Evolutionary conservation across 2,888 invertebrate species (phyloP).

Genomic region (Dyspetes luteomarginatus): DNA sequence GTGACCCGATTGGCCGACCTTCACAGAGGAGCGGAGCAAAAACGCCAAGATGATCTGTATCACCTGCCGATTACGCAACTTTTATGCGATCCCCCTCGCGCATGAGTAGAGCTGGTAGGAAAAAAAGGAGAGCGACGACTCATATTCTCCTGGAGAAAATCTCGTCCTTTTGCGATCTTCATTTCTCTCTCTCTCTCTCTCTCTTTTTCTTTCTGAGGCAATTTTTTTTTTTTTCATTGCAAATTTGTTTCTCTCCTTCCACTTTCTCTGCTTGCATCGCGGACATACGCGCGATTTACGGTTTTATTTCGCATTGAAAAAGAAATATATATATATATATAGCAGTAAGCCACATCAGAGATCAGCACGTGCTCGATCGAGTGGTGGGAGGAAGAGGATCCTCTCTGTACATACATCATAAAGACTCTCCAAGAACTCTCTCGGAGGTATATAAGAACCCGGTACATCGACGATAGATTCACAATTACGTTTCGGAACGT

Average conservation of each 20-base stretch:
- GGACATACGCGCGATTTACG: conserved; percentile 2
- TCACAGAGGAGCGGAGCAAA: conserved; percentile 66
- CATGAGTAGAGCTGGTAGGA: too few species aligned
- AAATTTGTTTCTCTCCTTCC: neutral
- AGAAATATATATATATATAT: neutral
- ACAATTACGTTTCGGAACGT: conserved; percentile 64
- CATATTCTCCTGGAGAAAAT: conserved; percentile 12
- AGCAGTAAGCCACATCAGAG: neutral
- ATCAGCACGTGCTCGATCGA: conserved; percentile 57
- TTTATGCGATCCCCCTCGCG: conserved; percentile 53
- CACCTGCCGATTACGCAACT: conserved; percentile 68
- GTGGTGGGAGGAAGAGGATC: conserved; percentile 79
- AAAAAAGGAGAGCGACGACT: conserved; percentile 10
- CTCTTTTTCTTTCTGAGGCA: neutral
- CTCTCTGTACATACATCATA: conserved; percentile 43
- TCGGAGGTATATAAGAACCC: conserved; percentile 67
- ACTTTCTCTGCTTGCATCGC: neutral
- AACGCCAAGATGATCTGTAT: conserved; percentile 77
- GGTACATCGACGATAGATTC: conserved; percentile 65
- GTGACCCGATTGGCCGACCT: conserved; percentile 78
- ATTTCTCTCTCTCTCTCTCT: conserved; percentile 15
- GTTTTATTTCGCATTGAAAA: neutral
- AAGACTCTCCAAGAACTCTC: conserved; percentile 26
- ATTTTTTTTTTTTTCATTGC: conserved; percentile 39
- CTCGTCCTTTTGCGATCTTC: conserved; percentile 6